A percentile compares a stretch with the other conserved stretches of the same genome.
phyloP scores from a whole-genome alignment of 30 jellyfish, hydroid and myxozoan species.

The Phacellophora camtschatica region DNA sequence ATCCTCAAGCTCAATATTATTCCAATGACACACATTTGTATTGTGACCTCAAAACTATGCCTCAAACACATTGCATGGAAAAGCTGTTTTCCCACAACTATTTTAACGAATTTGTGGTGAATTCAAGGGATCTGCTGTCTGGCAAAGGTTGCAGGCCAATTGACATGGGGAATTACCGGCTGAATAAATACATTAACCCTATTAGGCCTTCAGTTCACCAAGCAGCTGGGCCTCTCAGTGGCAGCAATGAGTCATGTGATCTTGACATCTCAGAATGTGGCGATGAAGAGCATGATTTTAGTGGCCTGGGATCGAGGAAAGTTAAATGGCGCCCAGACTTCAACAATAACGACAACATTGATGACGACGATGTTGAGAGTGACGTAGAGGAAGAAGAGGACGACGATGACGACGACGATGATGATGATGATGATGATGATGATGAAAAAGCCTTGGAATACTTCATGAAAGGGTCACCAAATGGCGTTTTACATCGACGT shows the following conservation, averaged over 20 bases:
- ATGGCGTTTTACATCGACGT: conserved; percentile 12
- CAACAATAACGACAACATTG: conserved; percentile 2
- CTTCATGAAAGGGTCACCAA: conserved; percentile 1
- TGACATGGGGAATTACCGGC: conserved; percentile 12
- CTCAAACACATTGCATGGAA: conserved; percentile 38
- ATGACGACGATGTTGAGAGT: background rate
- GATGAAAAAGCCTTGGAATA: conserved; percentile 1
- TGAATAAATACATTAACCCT: conserved; percentile 1
- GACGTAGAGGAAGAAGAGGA: background rate
- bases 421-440: background rate
- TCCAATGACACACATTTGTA: background rate
- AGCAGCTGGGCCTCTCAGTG: conserved; percentile 21
- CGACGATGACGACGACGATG: conserved; percentile 3
- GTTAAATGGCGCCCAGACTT: conserved; percentile 1
- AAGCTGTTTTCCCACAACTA: conserved; percentile 14
- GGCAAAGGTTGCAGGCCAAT: conserved; percentile 5
- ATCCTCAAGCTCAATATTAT: background rate
- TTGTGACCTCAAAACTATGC: background rate
- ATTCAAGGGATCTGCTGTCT: conserved; percentile 5
- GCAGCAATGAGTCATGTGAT: conserved; percentile 2
- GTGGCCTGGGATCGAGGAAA: background rate
- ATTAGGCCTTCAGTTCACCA: background rate
- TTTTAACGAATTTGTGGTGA: conserved; percentile 38
- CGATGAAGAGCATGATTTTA: background rate
- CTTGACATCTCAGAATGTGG: background rate